Percentiles rank a stretch among this genome's conserved stretches.
These are phyloP conservation scores for Brachionus rotundiformis DNA, from an alignment of 1,140 invertebrate species.

Conservation along the genomic window DNA sequence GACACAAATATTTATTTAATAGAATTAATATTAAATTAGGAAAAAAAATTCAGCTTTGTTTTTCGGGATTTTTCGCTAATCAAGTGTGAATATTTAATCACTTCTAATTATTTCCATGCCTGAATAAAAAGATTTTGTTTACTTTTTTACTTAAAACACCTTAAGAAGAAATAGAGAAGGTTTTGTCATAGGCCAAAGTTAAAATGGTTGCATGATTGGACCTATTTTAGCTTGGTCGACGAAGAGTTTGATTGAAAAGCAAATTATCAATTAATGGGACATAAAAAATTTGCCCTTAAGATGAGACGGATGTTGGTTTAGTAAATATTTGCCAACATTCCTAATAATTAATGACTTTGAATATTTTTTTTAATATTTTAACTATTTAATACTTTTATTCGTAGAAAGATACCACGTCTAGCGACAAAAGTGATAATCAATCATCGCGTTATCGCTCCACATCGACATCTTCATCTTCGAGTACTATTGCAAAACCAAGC, in stretches of 20 bases:
- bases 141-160: not conserved
- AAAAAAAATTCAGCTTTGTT: no score
- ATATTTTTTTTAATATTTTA: slow-evolving; percentile 22
- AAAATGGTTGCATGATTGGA: not conserved
- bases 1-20: not conserved
- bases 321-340: slow-evolving; percentile 42
- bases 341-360: slow-evolving; percentile 38
- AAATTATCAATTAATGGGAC: not conserved
- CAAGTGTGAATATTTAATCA: no score
- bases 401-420: slow-evolving; percentile 46
- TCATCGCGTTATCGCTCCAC: not conserved
- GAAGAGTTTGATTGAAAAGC: not conserved
- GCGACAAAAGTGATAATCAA: slow-evolving; percentile 36
- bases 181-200: not conserved
- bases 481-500: not conserved
- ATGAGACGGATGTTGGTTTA: slow-evolving; percentile 39
- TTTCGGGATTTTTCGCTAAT: not conserved
- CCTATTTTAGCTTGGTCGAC: not conserved
- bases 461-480: slow-evolving; percentile 41
- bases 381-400: not conserved
- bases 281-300: slow-evolving; percentile 18
- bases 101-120: no score
- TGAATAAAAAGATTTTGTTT: no score
- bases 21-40: not conserved
- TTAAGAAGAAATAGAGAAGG: not conserved